Percentiles rank a stretch among this genome's conserved stretches.
Evolutionary conservation across 2,888 invertebrate genomes (phyloP).

Genomic region (Stenichneumon culpator): DNA sequence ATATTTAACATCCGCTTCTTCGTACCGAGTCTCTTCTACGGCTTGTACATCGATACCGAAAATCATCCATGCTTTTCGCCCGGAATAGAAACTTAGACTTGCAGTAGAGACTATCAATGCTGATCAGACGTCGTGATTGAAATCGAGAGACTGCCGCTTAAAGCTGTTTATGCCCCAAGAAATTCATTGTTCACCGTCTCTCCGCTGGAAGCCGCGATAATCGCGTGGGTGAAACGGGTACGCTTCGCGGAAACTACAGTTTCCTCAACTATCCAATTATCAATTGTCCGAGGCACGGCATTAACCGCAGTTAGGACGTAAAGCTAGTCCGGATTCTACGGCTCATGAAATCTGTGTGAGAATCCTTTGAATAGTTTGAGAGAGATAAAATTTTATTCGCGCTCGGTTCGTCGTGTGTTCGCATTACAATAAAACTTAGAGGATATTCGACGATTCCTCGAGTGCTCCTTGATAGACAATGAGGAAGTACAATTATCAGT

Average conservation of each 20-base stretch:
- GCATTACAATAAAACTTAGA: conserved; percentile 39
- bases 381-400: conserved; percentile 50
- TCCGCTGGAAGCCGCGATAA: conserved; percentile 27
- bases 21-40: neutral
- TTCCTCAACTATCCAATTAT: conserved; percentile 55
- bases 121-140: conserved; percentile 14
- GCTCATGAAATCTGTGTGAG: conserved; percentile 48
- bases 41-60: neutral
- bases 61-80: neutral
- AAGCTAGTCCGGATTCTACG: conserved; percentile 50
- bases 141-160: neutral
- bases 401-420: conserved; percentile 35
- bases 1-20: conserved; percentile 7
- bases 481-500: neutral
- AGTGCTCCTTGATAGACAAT: neutral
- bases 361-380: conserved; percentile 57
- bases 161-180: conserved; percentile 42
- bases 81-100: neutral
- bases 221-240: conserved; percentile 38
- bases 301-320: conserved; percentile 53
- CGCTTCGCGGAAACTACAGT: conserved; percentile 20
- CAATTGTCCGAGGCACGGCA: conserved; percentile 53
- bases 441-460: neutral
- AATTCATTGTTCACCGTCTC: conserved; percentile 37
- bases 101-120: conserved; percentile 6